Evolutionary conservation across 2,113 vertebrate species (phyloP).

Genomic region (Pelmatolapia mariae): DNA sequence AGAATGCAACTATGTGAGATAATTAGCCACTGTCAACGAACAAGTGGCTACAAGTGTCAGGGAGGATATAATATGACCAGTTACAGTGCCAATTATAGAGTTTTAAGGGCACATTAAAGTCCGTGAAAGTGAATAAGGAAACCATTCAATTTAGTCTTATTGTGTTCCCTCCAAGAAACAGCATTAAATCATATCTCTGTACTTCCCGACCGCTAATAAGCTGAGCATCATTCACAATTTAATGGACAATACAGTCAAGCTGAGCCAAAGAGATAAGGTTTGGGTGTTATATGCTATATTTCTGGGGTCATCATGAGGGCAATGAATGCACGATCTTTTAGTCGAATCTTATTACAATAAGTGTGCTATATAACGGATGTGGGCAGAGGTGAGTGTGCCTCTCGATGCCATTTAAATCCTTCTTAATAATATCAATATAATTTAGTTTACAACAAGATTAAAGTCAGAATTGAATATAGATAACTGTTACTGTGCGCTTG

Average conservation of each 20-base stretch:
- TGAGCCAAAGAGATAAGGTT: conserved; percentile 5
- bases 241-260: conserved; percentile 11
- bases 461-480: not conserved
- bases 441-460: not conserved
- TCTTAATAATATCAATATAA: not conserved
- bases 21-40: conserved; percentile 27
- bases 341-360: not conserved
- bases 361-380: not conserved
- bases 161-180: conserved; percentile 23
- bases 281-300: not conserved
- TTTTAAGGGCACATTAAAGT: conserved; percentile 29
- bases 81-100: not conserved
- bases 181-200: conserved; percentile 29
- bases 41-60: conserved; percentile 10
- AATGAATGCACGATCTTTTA: not conserved
- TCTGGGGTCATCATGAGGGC: not conserved
- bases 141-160: conserved; percentile 17
- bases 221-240: conserved; percentile 9
- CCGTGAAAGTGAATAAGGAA: conserved; percentile 30
- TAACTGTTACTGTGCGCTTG: not conserved
- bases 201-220: conserved; percentile 20
- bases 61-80: not conserved
- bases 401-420: not conserved
- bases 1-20: not conserved
- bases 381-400: not conserved